These are phyloP conservation scores for Drosophila pseudoobscura DNA, from an alignment of 1,140 invertebrate species.

Conservation along the genomic window DNA sequence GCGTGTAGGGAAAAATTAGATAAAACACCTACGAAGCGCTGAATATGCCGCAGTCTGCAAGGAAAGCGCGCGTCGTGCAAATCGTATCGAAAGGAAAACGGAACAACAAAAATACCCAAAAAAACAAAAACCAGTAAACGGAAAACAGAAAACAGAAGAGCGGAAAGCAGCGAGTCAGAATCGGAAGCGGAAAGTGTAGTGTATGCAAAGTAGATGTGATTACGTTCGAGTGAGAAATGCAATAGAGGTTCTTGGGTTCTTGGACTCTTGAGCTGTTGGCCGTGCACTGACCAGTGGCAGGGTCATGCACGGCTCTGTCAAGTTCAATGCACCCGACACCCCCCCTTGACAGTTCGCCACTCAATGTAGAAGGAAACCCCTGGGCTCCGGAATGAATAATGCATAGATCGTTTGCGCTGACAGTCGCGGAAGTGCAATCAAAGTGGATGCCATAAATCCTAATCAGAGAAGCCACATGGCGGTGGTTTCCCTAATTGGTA, in stretches of 20 bases:
- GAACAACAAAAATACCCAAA: conserved; percentile 16
- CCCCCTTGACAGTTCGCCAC: not conserved
- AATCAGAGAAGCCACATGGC: not conserved
- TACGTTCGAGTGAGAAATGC: conserved; percentile 7
- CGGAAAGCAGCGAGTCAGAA: conserved; percentile 22
- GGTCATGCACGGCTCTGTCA: conserved; percentile 29
- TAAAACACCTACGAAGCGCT: conserved; percentile 79
- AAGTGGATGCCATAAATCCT: not conserved
- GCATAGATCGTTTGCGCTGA: conserved; percentile 6
- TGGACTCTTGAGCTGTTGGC: not conserved
- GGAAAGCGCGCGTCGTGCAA: conserved; percentile 73
- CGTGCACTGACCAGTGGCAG: conserved; percentile 30
- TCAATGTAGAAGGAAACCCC: not conserved
- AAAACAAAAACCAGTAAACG: conserved; percentile 2
- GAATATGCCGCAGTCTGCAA: conserved; percentile 79
- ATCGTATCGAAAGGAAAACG: conserved; percentile 35
- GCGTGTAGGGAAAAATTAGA: conserved; percentile 79
- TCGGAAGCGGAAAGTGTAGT: conserved; percentile 24
- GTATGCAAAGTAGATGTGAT: conserved; percentile 14
- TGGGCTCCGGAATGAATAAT: conserved; percentile 29
- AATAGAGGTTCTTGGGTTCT: not conserved
- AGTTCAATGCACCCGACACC: conserved; percentile 64
- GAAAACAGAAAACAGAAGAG: conserved; percentile 21
- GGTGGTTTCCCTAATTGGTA: conserved; percentile 43
- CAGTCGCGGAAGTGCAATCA: conserved; percentile 1